phyloP scores from a whole-genome alignment of 2,113 vertebrate genomes.

The Nansenia antarctica region DNA sequence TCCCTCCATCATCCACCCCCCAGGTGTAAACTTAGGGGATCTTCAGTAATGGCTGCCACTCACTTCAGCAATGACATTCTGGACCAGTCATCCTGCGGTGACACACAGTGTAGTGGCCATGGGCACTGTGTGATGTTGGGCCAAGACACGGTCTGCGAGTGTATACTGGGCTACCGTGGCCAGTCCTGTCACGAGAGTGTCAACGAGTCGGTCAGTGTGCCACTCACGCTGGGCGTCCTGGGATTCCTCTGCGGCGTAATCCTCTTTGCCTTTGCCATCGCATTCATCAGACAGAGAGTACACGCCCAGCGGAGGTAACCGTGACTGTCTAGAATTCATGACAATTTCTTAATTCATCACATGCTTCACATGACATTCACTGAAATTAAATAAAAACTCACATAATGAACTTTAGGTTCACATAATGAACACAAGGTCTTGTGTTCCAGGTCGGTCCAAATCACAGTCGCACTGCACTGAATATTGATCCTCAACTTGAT shows the following conservation, averaged over 20 bases:
- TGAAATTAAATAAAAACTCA: too few species aligned
- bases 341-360: too few species aligned
- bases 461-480: too few species aligned
- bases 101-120: constrained; percentile 61
- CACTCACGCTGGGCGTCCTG: constrained; percentile 68
- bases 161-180: constrained; percentile 76
- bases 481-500: too few species aligned
- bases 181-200: constrained; percentile 75
- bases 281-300: constrained; percentile 63
- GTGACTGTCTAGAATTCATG: neutral
- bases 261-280: constrained; percentile 60
- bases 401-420: neutral
- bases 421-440: neutral
- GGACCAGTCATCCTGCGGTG: constrained; percentile 66
- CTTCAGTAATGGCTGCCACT: too few species aligned
- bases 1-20: neutral
- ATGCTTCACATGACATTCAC: too few species aligned
- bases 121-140: constrained; percentile 73
- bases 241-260: constrained; percentile 63
- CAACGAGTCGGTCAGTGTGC: constrained; percentile 56
- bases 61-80: too few species aligned
- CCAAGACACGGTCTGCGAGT: constrained; percentile 69
- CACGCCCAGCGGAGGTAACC: constrained; percentile 61
- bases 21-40: neutral
- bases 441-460: neutral